A percentile compares a stretch with the other conserved stretches of the same genome.
Evolutionary conservation across 2,113 vertebrate genomes (phyloP).

Genomic region (Alexandromys fortis): DNA sequence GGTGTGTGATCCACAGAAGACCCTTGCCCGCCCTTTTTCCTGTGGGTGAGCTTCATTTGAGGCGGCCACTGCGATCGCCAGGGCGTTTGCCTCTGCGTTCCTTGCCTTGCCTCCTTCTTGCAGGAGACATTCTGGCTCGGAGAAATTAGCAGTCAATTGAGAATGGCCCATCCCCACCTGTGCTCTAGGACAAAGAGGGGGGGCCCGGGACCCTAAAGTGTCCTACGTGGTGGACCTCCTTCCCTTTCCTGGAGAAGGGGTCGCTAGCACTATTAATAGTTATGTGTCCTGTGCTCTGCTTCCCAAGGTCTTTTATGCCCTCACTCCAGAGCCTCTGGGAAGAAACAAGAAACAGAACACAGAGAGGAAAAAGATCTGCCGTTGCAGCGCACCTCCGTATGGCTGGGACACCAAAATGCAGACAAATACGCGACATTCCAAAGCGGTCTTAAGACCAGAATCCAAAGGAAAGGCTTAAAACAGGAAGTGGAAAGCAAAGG

Average conservation of each 20-base stretch:
- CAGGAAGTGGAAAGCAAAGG: neutral
- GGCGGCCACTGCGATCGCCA: neutral
- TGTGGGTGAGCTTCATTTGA: neutral
- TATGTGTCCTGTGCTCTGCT: slow-evolving; percentile 58
- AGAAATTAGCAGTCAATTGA: slow-evolving; percentile 19
- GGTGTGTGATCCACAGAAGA: neutral
- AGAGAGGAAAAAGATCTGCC: slow-evolving; percentile 9
- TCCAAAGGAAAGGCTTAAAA: slow-evolving; percentile 27
- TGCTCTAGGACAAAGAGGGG: neutral
- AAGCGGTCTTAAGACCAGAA: neutral
- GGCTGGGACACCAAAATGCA: slow-evolving; percentile 48
- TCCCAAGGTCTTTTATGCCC: slow-evolving; percentile 51
- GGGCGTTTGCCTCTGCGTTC: neutral
- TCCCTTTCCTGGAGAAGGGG: neutral
- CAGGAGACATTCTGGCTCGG: neutral
- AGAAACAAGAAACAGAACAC: slow-evolving; percentile 49
- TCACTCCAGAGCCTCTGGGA: slow-evolving; percentile 56
- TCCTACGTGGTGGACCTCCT: neutral
- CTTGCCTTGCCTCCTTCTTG: neutral
- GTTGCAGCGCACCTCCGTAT: neutral
- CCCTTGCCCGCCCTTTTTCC: neutral
- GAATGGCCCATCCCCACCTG: neutral
- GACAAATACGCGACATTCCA: slow-evolving; percentile 19
- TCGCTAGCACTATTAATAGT: slow-evolving; percentile 67
- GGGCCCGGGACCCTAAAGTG: neutral